Evolutionary conservation across 2,797 vertebrate species (phyloP).

Genomic region (Leptoclinus maculatus): DNA sequence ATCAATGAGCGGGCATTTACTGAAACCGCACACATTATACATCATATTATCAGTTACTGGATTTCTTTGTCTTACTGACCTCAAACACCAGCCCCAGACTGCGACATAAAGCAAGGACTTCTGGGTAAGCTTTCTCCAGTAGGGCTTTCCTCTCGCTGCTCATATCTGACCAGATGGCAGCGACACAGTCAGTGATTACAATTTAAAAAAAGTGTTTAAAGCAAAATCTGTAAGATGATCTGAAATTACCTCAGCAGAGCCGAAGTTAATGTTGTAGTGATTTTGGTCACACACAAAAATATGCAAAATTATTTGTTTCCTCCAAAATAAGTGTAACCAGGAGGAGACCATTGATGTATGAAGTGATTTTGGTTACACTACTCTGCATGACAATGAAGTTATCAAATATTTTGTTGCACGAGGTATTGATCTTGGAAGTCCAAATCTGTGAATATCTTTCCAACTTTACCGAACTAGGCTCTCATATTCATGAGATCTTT

Average conservation of each 20-base stretch:
- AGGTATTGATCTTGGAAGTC: too few species aligned
- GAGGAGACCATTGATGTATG: too few species aligned
- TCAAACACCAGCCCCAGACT: constrained; percentile 85
- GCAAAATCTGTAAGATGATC: neutral
- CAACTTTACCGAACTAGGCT: too few species aligned
- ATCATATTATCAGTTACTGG: neutral
- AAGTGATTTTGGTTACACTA: neutral
- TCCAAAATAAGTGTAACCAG: neutral
- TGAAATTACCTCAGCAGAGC: neutral
- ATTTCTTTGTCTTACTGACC: constrained; percentile 69
- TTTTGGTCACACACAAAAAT: neutral
- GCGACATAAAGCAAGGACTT: constrained; percentile 86
- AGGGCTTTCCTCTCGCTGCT: constrained; percentile 84
- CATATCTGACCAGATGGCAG: constrained; percentile 79
- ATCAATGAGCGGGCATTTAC: neutral
- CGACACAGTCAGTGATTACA: neutral
- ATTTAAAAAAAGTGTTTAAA: neutral
- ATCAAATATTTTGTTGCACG: too few species aligned
- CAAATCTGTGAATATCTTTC: too few species aligned
- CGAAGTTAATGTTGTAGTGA: neutral
- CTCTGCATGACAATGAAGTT: too few species aligned
- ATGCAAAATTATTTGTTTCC: neutral
- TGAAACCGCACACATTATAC: neutral
- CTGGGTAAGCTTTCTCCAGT: constrained; percentile 83
- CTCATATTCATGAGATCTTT: too few species aligned